Percentiles rank a stretch among this genome's conserved stretches.
These are phyloP conservation scores for Epinephelus fuscoguttatus DNA, from an alignment of 2,113 vertebrate species.

Conservation along the genomic window DNA sequence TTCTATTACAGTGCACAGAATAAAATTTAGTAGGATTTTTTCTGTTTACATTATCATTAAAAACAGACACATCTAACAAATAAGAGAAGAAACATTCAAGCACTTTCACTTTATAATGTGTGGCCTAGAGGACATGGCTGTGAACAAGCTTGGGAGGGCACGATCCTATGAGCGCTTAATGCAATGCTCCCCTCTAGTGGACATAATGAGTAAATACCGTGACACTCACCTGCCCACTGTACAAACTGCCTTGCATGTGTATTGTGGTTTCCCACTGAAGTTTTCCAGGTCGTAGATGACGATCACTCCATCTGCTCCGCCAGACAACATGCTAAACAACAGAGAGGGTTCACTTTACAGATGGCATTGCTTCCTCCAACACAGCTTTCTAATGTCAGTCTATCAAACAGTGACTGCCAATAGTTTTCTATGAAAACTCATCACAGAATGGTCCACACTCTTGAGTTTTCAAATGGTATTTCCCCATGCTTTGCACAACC, in stretches of 20 bases:
- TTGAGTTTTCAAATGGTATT: background rate
- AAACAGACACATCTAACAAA: background rate
- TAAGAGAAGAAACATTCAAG: background rate
- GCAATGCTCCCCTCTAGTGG: conserved; percentile 74
- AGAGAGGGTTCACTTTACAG: conserved; percentile 17
- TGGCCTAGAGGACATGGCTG: background rate
- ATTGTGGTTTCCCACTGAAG: conserved; percentile 87
- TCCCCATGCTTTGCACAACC: background rate
- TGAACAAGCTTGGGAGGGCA: background rate
- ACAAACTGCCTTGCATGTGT: conserved; percentile 93
- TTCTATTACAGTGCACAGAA: background rate
- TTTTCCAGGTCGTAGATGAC: conserved; percentile 97
- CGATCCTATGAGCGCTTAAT: background rate
- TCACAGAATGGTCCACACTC: no score
- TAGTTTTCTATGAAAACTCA: background rate
- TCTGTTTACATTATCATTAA: background rate
- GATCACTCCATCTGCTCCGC: conserved; percentile 94
- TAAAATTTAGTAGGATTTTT: background rate
- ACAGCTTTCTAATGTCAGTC: background rate
- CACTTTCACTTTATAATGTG: background rate
- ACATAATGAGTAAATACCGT: background rate
- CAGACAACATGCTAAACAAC: conserved; percentile 93
- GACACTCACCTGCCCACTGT: conserved; percentile 90
- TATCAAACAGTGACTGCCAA: no score
- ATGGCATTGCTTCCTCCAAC: background rate